Conservation (phyloP, 2,113 vertebrate genomes). For the Empidonax alnorum region DNA sequence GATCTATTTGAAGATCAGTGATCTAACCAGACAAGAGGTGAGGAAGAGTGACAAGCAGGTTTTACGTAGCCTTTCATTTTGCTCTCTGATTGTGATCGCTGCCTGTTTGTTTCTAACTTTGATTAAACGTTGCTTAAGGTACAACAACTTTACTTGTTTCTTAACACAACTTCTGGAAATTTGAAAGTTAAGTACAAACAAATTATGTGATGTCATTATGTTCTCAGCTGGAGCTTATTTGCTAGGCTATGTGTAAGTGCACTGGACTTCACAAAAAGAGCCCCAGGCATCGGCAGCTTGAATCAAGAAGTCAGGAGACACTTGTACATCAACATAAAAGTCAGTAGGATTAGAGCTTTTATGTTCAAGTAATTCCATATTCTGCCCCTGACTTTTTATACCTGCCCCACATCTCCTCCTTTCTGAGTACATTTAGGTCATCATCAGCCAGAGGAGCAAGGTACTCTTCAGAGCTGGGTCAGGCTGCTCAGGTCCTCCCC, state of each 20-base stretch:
- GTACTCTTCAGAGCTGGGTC: background rate
- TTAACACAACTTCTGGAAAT: background rate
- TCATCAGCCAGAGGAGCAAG: background rate
- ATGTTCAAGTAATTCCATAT: background rate
- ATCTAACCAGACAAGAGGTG: background rate
- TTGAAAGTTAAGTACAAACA: background rate
- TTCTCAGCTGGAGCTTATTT: background rate
- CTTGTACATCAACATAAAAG: background rate
- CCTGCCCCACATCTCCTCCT: background rate
- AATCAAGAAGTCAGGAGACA: rapidly evolving
- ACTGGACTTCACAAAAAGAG: background rate
- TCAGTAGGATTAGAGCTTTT: background rate
- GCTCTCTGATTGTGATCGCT: background rate
- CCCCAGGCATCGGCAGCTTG: background rate
- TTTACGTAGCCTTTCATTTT: background rate
- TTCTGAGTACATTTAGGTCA: background rate
- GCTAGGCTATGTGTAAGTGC: background rate
- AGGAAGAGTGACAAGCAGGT: background rate
- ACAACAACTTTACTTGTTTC: background rate
- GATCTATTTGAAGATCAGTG: background rate
- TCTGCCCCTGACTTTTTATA: background rate
- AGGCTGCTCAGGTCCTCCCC: background rate
- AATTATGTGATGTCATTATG: background rate
- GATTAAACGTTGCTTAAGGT: background rate
- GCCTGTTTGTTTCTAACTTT: background rate